Evolutionary conservation across 2,113 vertebrate genomes (phyloP).

Genomic region (Paramormyrops kingsleyae): DNA sequence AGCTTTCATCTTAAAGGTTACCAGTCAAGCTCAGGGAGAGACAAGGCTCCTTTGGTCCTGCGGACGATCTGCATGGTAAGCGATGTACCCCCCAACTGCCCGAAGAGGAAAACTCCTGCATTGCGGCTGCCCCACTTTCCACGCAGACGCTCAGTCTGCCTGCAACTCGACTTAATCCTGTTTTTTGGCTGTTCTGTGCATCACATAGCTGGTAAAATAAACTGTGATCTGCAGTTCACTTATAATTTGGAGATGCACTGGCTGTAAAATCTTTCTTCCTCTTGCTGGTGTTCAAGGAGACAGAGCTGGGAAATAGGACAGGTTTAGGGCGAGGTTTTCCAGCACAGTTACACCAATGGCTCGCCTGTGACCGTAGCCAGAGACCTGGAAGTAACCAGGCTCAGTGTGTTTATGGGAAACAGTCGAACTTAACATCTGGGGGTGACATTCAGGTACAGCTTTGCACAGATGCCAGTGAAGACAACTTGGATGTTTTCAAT

Average conservation of each 20-base stretch:
- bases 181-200: neutral
- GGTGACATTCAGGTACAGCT: neutral
- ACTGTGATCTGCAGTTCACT: neutral
- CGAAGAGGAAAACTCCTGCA: neutral
- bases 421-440: neutral
- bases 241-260: neutral
- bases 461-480: neutral
- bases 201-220: neutral
- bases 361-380: neutral
- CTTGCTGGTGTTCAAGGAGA: neutral
- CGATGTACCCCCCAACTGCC: neutral
- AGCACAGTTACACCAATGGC: neutral
- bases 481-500: neutral
- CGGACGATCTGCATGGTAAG: neutral
- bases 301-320: neutral
- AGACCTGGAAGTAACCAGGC: neutral
- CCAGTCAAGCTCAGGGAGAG: neutral
- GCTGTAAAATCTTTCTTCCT: neutral
- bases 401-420: neutral
- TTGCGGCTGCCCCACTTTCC: conserved; percentile 2
- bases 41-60: neutral
- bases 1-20: neutral
- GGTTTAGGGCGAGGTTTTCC: neutral
- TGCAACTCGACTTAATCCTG: neutral
- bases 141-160: neutral